Evolutionary conservation across 2,797 vertebrate species (phyloP).

Genomic region (Chelon auratus): DNA sequence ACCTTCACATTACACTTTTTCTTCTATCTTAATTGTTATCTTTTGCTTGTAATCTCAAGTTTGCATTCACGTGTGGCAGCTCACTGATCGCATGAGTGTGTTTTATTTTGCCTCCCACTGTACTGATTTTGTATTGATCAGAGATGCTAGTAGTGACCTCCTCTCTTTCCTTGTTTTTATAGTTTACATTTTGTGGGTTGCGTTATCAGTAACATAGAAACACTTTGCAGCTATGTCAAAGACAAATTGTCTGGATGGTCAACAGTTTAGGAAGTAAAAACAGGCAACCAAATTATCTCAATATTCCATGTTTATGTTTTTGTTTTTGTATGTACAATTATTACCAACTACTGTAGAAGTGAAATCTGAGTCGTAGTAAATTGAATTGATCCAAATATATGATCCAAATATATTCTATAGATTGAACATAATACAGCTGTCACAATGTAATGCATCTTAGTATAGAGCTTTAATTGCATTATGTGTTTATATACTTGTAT

Average conservation of each 20-base stretch:
- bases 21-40: conserved; percentile 29
- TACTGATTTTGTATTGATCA: conserved; percentile 4
- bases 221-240: neutral
- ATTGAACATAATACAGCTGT: too few relatives aligned
- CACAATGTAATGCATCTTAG: neutral
- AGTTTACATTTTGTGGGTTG: neutral
- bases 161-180: conserved; percentile 2
- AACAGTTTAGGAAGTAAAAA: neutral
- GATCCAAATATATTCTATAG: neutral
- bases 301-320: neutral
- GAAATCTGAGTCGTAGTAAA: neutral
- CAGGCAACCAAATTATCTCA: neutral
- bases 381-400: too few relatives aligned
- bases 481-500: neutral
- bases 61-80: neutral
- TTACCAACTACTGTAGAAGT: neutral
- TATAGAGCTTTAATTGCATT: neutral
- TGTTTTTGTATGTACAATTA: neutral
- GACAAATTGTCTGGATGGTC: too few relatives aligned
- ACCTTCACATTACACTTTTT: neutral
- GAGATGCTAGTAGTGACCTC: neutral
- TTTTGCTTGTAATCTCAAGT: conserved; percentile 16
- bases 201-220: neutral
- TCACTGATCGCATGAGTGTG: neutral
- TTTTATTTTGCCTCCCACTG: conserved; percentile 12